These are phyloP conservation scores for Pectinophora gossypiella DNA, from an alignment of 1,140 invertebrate species.

Conservation along the genomic window DNA sequence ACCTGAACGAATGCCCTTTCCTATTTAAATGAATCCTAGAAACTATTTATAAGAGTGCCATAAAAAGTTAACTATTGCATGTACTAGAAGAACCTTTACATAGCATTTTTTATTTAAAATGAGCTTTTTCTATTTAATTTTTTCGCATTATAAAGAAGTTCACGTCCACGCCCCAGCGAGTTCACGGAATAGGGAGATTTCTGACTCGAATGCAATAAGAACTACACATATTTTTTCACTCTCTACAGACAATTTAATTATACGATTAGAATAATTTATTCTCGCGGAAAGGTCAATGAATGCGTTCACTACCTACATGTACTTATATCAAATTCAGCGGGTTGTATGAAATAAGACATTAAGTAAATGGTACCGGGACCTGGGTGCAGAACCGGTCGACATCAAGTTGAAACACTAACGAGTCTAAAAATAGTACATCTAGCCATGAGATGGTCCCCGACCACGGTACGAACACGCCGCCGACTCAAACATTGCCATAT, in stretches of 20 bases:
- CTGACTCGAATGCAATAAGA: too few relatives aligned
- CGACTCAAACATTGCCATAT: neutral
- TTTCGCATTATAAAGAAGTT: neutral
- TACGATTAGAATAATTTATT: conserved; percentile 2
- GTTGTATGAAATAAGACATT: conserved; percentile 1
- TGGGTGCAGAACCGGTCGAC: neutral
- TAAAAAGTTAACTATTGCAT: neutral
- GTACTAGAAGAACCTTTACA: neutral
- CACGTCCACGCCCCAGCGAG: neutral
- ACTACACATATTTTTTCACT: conserved; percentile 10
- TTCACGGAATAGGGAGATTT: neutral
- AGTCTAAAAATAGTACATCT: neutral
- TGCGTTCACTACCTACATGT: neutral
- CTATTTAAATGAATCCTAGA: too few relatives aligned
- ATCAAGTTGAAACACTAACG: neutral
- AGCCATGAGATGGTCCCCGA: neutral
- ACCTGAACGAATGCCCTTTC: too few relatives aligned
- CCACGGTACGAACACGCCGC: neutral
- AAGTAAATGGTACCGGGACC: neutral
- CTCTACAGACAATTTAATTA: conserved; percentile 14
- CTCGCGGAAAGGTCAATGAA: neutral
- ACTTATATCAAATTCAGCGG: neutral
- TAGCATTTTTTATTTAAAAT: neutral
- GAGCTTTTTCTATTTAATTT: neutral
- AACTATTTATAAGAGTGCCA: neutral